Base-by-base conservation (phyloP, 2,113 vertebrate species). In the Strix aluco region DNA sequence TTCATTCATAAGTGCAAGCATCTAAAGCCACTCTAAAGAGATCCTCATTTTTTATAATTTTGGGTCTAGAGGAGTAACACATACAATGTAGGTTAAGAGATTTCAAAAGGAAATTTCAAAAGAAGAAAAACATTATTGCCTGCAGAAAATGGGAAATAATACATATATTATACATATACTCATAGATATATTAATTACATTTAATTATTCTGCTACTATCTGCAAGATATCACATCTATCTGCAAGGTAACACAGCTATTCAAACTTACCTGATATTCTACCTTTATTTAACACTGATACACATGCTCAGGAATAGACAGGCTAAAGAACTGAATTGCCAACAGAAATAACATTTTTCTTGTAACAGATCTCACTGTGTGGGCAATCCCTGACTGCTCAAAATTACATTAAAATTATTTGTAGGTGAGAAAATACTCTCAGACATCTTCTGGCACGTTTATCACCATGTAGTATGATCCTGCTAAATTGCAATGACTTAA, bases 341-440 rank as follows among this genome's bases (percentile, higher is more conserved):
- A 29, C 3, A 58, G 34, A 46, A 81, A 54, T 13, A 1, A 5
- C 2, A 16, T 36, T 59, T 88, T 65, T 40, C 34, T 38, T 3
- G 0, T 0, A 58, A 58, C 7, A 21, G 26, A 38, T 2, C 30
- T 36, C 30, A 30, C 1, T 25, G 26, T 5, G 13, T 16, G n/a
- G n/a, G 29, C 22, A 42, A 61, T 5, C 25, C 71, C 13, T 14
- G n/a, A 51, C 13, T 18, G 14, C 30, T 2, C 3, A 47, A 70
- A 62, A 72, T 15, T 2, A 62, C 16, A 25, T 1, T 19, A 32
- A 69, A 38, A 12, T 19, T 40, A 65, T 32, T 42, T 25, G 4
- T 13, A 15, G 4, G 25, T 13, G 36, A 55, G 38, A 55, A 67
- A 79, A 75, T 4, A 32, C 12, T 44, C 59, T 8, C 17, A 73